These are phyloP conservation scores for Eucera pruinosa DNA, from an alignment of 2,888 invertebrate genomes.

Conservation along the genomic window DNA sequence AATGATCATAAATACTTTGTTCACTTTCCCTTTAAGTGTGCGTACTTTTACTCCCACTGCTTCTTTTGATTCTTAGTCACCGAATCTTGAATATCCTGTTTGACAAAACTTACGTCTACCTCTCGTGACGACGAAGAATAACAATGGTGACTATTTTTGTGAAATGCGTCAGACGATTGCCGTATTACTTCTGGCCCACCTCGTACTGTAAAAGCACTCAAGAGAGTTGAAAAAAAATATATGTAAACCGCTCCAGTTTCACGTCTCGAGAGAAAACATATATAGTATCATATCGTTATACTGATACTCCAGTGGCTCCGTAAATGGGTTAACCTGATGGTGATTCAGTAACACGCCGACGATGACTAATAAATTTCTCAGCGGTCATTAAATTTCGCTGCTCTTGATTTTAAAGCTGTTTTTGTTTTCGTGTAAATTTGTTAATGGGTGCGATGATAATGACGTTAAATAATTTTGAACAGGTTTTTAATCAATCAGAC, in stretches of 20 bases:
- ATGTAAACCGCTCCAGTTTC: constrained; percentile 36
- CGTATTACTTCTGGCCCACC: no score
- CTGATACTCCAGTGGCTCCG: constrained; percentile 18
- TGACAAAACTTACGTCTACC: no score
- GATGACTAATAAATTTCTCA: constrained; percentile 26
- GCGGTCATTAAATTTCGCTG: constrained; percentile 4
- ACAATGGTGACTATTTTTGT: no score
- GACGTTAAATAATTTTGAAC: not conserved
- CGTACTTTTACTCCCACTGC: no score
- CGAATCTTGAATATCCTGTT: no score
- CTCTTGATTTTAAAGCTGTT: not conserved
- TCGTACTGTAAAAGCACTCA: not conserved
- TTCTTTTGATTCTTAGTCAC: no score
- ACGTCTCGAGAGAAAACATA: constrained; percentile 31
- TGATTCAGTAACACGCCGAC: constrained; percentile 28
- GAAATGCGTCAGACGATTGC: no score
- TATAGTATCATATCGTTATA: constrained; percentile 26
- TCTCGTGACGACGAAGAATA: no score
- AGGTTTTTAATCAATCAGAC: not conserved
- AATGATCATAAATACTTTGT: no score
- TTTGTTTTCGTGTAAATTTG: not conserved
- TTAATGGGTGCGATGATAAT: not conserved
- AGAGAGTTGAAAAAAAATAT: not conserved
- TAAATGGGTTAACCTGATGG: constrained; percentile 52
- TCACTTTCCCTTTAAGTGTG: no score